A percentile compares a stretch with the other conserved stretches of the same genome.
Evolutionary conservation across 92 coral and sea anemone genomes (phyloP).

Genomic region (Meandrina meandrites): DNA sequence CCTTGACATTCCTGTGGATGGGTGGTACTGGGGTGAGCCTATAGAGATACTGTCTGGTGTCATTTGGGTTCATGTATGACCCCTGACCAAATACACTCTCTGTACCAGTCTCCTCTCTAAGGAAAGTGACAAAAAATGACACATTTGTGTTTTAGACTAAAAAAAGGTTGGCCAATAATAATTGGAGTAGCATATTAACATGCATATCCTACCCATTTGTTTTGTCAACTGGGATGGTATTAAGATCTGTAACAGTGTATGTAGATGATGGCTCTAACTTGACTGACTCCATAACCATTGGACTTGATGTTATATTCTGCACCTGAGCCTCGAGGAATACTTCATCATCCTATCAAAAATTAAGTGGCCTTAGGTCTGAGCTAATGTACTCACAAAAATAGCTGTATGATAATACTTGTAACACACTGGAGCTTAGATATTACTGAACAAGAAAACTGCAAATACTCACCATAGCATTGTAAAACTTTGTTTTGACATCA

Average conservation of each 20-base stretch:
- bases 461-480: conserved; percentile 84
- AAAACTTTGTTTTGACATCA: conserved; percentile 97
- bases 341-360: conserved; percentile 72
- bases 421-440: background rate
- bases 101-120: conserved; percentile 66
- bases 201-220: conserved; percentile 22
- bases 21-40: conserved; percentile 72
- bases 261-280: conserved; percentile 81
- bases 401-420: background rate
- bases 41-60: conserved; percentile 93
- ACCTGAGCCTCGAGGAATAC: conserved; percentile 97
- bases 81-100: conserved; percentile 79
- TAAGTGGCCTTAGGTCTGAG: background rate
- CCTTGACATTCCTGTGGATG: conserved; percentile 69
- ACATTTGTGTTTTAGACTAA: background rate
- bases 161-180: background rate
- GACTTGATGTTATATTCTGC: conserved; percentile 94
- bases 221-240: conserved; percentile 43
- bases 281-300: conserved; percentile 98
- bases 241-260: conserved; percentile 83
- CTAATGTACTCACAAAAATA: background rate
- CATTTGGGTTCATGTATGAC: conserved; percentile 89
- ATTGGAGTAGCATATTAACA: no score
- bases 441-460: background rate
- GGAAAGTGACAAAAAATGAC: background rate